Percentiles rank a stretch among this genome's conserved stretches.
Evolutionary conservation across 2,888 invertebrate genomes (phyloP).

Genomic region (Lithophane socia): DNA sequence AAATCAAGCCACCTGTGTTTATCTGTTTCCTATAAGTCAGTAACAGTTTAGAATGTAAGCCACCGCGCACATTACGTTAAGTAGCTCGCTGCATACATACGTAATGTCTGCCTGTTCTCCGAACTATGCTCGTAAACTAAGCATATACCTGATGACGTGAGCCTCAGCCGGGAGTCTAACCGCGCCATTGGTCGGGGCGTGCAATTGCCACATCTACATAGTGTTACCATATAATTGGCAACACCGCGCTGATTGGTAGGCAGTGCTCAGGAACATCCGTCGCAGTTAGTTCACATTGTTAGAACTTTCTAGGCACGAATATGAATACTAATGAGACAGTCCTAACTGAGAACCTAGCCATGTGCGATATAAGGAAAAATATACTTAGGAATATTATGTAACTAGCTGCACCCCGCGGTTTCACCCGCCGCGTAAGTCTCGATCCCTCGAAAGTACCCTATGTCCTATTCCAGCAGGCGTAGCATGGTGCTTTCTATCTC

Average conservation of each 20-base stretch:
- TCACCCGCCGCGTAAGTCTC: too few relatives aligned
- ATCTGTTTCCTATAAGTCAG: conserved; percentile 27
- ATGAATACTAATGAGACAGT: conserved; percentile 34
- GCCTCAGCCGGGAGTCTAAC: conserved; percentile 8
- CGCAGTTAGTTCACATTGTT: conserved; percentile 7
- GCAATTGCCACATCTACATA: conserved; percentile 48
- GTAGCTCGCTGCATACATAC: conserved; percentile 51
- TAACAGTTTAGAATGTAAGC: conserved; percentile 47
- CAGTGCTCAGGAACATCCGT: neutral
- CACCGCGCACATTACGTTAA: conserved; percentile 48
- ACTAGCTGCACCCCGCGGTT: too few relatives aligned
- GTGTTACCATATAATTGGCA: conserved; percentile 30
- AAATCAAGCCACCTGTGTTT: conserved; percentile 9
- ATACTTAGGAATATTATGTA: neutral
- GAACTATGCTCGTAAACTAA: conserved; percentile 33
- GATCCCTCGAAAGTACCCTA: too few relatives aligned
- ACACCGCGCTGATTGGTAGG: conserved; percentile 31
- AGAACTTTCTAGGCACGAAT: conserved; percentile 5
- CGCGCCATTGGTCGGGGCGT: conserved; percentile 49
- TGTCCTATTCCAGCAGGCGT: too few relatives aligned
- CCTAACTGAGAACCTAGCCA: neutral
- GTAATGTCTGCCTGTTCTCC: conserved; percentile 35
- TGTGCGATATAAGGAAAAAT: neutral
- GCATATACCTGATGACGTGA: neutral
- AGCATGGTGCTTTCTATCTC: too few relatives aligned